These are phyloP conservation scores for Dermolepida albohirtum DNA, from an alignment of 2,888 invertebrate genomes.

Conservation along the genomic window DNA sequence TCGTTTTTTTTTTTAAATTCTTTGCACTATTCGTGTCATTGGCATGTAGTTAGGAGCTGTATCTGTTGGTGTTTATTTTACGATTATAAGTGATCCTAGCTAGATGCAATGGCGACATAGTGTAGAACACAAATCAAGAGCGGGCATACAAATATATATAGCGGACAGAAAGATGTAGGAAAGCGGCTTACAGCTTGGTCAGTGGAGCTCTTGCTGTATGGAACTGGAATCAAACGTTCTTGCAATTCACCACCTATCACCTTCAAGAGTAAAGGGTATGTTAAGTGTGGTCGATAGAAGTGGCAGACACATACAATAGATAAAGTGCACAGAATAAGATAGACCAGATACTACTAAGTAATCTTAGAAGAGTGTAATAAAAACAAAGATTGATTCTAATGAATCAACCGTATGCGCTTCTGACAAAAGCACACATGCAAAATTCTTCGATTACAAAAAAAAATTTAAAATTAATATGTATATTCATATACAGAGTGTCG, in stretches of 20 bases:
- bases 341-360: conserved; percentile 69
- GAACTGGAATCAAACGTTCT: conserved; percentile 99
- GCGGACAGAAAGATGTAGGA: conserved; percentile 69
- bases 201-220: conserved; percentile 99
- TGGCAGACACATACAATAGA: conserved; percentile 66
- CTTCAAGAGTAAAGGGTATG: conserved; percentile 94
- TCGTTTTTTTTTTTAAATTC: conserved; percentile 16
- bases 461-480: no score
- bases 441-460: not conserved
- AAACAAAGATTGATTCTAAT: conserved; percentile 23
- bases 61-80: not conserved
- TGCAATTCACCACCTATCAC: conserved; percentile 99
- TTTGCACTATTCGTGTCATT: conserved; percentile 24
- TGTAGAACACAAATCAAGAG: conserved; percentile 63
- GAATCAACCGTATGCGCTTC: not conserved
- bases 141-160: conserved; percentile 65
- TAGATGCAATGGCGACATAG: conserved; percentile 59
- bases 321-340: conserved; percentile 65
- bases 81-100: conserved; percentile 37
- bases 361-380: conserved; percentile 53
- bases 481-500: no score
- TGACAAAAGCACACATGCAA: conserved; percentile 33
- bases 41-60: conserved; percentile 4
- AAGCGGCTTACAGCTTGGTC: conserved; percentile 99
- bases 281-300: conserved; percentile 76